Evolutionary conservation across 2,113 vertebrate species (phyloP).

Genomic region (Muscicapa adusta): DNA sequence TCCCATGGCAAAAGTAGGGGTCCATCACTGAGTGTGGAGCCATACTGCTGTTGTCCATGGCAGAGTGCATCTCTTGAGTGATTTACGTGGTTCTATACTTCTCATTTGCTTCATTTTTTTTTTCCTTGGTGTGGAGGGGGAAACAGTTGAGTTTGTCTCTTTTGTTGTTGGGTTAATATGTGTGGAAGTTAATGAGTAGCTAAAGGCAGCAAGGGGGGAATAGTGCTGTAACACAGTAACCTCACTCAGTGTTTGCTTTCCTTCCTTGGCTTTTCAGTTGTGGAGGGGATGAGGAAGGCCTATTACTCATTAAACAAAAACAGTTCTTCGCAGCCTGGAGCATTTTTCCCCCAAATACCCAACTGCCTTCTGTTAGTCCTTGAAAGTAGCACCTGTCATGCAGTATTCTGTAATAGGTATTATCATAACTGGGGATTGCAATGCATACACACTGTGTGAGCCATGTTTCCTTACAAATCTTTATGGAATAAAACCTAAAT

Average conservation of each 20-base stretch:
- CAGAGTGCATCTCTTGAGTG: background rate
- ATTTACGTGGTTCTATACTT: background rate
- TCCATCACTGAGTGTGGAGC: background rate
- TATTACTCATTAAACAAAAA: background rate
- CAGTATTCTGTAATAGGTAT: background rate
- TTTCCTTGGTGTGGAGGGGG: background rate
- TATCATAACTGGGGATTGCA: background rate
- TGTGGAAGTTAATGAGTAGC: conserved; percentile 53
- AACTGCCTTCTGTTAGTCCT: background rate
- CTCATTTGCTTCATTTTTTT: background rate
- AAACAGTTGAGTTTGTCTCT: background rate
- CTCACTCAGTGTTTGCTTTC: conserved; percentile 5
- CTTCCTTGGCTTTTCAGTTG: background rate
- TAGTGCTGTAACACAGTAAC: background rate
- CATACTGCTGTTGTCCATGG: background rate
- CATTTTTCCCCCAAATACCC: background rate
- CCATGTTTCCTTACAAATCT: background rate
- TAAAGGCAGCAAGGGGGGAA: background rate
- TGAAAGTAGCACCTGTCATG: background rate
- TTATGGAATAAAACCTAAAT: background rate
- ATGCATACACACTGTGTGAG: accelerated
- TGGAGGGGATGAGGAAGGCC: background rate
- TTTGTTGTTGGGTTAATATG: background rate
- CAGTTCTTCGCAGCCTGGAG: background rate
- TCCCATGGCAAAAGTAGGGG: accelerated